Base-by-base conservation (phyloP, 2,888 invertebrate genomes). In the Deroplatys truncata region DNA sequence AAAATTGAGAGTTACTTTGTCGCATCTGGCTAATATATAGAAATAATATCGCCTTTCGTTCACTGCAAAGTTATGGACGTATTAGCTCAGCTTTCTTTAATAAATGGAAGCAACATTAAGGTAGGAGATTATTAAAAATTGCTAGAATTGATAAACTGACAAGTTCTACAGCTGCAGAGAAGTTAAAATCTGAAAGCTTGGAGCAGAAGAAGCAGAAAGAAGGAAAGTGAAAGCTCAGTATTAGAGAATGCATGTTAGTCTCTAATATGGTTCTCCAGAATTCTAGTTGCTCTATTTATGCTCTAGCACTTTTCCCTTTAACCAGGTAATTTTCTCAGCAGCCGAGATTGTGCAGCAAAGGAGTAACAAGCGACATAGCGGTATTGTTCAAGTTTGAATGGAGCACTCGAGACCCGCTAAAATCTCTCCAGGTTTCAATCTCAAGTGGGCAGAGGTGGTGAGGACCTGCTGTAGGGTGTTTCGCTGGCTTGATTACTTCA, bases 401-500 rank as follows among this genome's bases (percentile, higher is more conserved):
- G 85, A 85, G 56, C 85, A 85, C 85, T 85, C 56, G 85, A 85
- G 28, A 28, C 16, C 85, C 56, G 43, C 85, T 85, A 85, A 49
- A 85, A 49, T 49, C 85, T 85, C 85, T 85, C 85, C 85, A 85
- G 85, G 85, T 85, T 85, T 85, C 85, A 49, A 56, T 85, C 85
- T 85, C 43, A 85, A 85, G 85, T 16, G 85, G 85, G 56, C 20
- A 4, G 56, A 20, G 15, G 56, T 72, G 56, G 56, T 72, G 56
- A 72, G 56, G 25, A 72, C 56, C 56, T 72, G 56, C 56, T 72
- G 56, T 20, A 72, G 56, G 56, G 56, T 72, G 56, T 72, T 72
- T 72, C 43, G 43, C 35, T 43, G 43, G 43, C 43, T 43, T 43
- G 13, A 43, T 43, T 43, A 43, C 43, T 43, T 43, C 56, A 72